Base-by-base conservation (phyloP, 2,113 vertebrate genomes). In the Alethe castanea region DNA sequence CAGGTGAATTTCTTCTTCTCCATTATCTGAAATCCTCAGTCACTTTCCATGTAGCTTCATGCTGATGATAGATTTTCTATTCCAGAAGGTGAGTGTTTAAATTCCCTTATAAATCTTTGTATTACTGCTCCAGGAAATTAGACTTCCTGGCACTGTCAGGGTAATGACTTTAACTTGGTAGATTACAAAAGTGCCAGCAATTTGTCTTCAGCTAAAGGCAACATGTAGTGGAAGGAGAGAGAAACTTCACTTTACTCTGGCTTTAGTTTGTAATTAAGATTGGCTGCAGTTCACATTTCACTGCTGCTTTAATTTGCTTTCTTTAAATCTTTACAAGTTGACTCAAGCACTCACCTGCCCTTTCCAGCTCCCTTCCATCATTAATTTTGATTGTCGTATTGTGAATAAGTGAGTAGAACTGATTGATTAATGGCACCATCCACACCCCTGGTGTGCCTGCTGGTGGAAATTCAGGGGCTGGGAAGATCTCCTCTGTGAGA, bases 171-270 rank as follows among this genome's bases (percentile, higher is more conserved):
- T 90, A 96, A 93, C 92, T 83, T 86, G 90, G 92, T 94, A 93
- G 94, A 96, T 96, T 97, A 97, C 93, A 71, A 84, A 95, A 95
- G 94, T 84, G 86, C 67, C 24, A n/a, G 80, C 93, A 90, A 96
- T 97, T 96, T 95, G 76, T 97, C 95, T 96, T 97, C 86, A 74
- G 89, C 79, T 96, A 90, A 95, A 97, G 89, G 95, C 83, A 90
- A 78, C 50, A 10, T 66, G 52, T 80, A 67, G 45, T 77, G 19
- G 17, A 38, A 73, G 66, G 42, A 87, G 83, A 76, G 61, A 86
- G 38, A 45, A 91, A 80, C 84, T 87, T 92, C 57, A 48, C 84
- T 83, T 86, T 91, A n/a, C 61, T 80, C 40, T 92, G 92, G 74
- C 57, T 93, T 90, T 12, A 42, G 79, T 73, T 94, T 95, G 80